These are phyloP conservation scores for Poeciliopsis gracilis DNA, from an alignment of 2,797 vertebrate species.

Conservation along the genomic window DNA sequence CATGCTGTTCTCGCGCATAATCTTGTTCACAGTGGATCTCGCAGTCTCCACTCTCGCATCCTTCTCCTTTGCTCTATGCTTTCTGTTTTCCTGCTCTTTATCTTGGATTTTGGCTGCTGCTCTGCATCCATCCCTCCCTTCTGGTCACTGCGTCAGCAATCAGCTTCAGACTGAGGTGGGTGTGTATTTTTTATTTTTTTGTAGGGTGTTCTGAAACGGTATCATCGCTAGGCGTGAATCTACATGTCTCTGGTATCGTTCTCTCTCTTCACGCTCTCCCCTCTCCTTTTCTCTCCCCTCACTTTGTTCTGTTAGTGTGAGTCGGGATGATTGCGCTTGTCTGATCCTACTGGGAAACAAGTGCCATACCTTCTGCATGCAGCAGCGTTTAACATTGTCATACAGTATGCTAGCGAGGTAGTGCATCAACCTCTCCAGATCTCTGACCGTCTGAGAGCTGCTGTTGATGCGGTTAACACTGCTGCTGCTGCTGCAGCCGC, in stretches of 20 bases:
- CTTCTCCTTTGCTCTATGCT: conserved; percentile 35
- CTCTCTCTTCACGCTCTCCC: conserved; percentile 24
- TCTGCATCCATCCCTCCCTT: conserved; percentile 60
- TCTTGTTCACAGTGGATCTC: conserved; percentile 50
- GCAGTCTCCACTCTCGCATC: conserved; percentile 47
- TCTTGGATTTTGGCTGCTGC: conserved; percentile 61
- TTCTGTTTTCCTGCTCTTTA: conserved; percentile 38
- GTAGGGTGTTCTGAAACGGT: conserved; percentile 26
- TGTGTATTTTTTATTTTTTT: conserved; percentile 43
- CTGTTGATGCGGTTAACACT: conserved; percentile 41
- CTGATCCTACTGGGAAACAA: conserved; percentile 30
- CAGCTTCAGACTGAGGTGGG: conserved; percentile 81
- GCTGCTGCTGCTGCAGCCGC: conserved; percentile 39
- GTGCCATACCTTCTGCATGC: conserved; percentile 36
- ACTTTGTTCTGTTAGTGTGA: conserved; percentile 50
- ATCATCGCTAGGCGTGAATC: conserved; percentile 55
- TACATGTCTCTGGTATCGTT: conserved; percentile 51
- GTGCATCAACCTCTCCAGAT: conserved; percentile 47
- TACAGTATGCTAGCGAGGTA: conserved; percentile 45
- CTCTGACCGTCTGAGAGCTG: conserved; percentile 30
- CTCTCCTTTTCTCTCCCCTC: conserved; percentile 30
- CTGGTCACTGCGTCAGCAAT: conserved; percentile 75
- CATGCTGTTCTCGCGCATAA: conserved; percentile 50
- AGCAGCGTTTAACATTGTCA: conserved; percentile 48
- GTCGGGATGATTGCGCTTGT: conserved; percentile 45